A percentile compares a stretch with the other conserved stretches of the same genome.
Conservation (phyloP, 2,113 vertebrate genomes). For the Urocitellus parryii region DNA sequence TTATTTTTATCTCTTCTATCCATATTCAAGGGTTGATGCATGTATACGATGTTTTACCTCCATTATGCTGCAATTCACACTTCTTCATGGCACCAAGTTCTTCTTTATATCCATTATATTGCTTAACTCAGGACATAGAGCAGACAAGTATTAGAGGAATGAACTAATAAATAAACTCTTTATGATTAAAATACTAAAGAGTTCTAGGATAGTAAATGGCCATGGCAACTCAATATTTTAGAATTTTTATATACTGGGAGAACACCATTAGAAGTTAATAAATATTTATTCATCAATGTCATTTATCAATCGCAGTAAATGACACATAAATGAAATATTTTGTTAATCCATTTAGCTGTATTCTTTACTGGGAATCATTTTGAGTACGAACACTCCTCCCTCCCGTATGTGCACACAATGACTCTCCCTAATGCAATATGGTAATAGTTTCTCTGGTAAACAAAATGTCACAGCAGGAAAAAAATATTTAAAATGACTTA, state of each 20-base stretch:
- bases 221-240: not conserved
- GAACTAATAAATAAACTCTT: not conserved
- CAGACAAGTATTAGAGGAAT: not conserved
- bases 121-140: not conserved
- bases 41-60: not conserved
- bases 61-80: not conserved
- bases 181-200: not conserved
- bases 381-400: not conserved
- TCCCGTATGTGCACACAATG: not conserved
- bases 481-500: not conserved
- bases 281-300: not conserved
- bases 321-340: not conserved
- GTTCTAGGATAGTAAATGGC: not conserved
- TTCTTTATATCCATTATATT: not conserved
- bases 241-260: not conserved
- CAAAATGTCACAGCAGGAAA: not conserved
- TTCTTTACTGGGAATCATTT: not conserved
- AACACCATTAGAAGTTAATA: not conserved
- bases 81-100: not conserved
- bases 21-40: not conserved
- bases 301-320: not conserved
- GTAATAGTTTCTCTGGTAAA: not conserved
- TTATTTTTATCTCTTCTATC: not conserved
- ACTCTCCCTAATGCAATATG: not conserved
- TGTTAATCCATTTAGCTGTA: not conserved